Evolutionary conservation across 2,113 vertebrate genomes (phyloP), one percentile per base, ranked within the genome.

Genomic region (Loxodonta africana): DNA sequence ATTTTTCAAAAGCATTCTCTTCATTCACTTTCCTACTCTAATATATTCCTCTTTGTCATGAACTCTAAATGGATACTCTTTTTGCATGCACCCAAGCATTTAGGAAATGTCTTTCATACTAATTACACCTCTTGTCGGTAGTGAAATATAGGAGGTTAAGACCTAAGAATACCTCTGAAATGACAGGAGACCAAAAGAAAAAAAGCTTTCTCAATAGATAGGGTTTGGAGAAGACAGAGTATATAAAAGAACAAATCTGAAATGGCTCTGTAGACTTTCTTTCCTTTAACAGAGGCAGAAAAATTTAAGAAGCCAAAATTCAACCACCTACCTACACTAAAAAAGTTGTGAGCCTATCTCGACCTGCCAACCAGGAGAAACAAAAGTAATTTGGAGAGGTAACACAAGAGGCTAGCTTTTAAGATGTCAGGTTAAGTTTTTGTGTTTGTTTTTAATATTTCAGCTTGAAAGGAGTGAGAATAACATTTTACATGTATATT

Each of bases 121-220:
- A 95, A 94, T 87, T 73, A 95, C 0, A 91, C 30, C 5, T 94
- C 46, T 93, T 83, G 8, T 94, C 51, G 60, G 48, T 60, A 88
- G 69, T 95, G 41, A 76, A 76, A 89, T n/a, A 53, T 41, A 71
- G 33, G 30, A 18, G 41, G 53, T 81, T 96, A 77, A 95, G 69
- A 97, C 63, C 26, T 63, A 91, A 23, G 21, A 91, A 93, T 63
- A 44, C 48, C 84, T 97, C 95, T 95, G 83, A 88, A 96, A 85
- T 93, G 53, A 93, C 44, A 92, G 51, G 74, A 69, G 51, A 88
- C 65, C 10, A 90, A 96, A 97, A 28, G 9, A 25, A 25, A 63
- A 25, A 25, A 8, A 67, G 21, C 25, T 88, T 94, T 91, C 37
- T 94, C 53, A 85, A 67, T 25, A 95, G 37, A 41, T 23, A 83